Conservation (phyloP, 2,888 invertebrate species). For the Furcula furcula region DNA sequence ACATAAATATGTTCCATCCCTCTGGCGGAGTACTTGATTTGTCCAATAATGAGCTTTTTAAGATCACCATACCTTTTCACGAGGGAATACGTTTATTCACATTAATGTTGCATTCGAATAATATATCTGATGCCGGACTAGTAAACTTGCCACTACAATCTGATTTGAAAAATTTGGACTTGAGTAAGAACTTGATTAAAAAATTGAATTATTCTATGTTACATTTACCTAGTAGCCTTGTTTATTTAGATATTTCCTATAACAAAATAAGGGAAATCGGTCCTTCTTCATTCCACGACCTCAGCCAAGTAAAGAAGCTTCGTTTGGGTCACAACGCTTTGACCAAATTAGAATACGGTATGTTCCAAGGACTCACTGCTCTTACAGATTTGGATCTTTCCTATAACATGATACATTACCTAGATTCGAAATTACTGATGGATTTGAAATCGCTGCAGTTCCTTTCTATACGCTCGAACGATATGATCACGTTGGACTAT, state of each 20-base stretch:
- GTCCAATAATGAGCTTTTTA: slow-evolving; percentile 56
- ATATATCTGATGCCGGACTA: slow-evolving; percentile 45
- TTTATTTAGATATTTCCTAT: slow-evolving; percentile 48
- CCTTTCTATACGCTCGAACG: slow-evolving; percentile 54
- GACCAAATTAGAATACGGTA: slow-evolving; percentile 49
- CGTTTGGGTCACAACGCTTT: slow-evolving; percentile 52
- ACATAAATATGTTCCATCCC: slow-evolving; percentile 53
- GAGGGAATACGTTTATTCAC: slow-evolving; percentile 49
- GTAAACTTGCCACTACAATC: slow-evolving; percentile 49
- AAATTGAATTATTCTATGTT: slow-evolving; percentile 48
- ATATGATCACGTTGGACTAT: slow-evolving; percentile 45
- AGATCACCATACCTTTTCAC: slow-evolving; percentile 45
- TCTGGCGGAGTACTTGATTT: slow-evolving; percentile 63
- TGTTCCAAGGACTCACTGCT: slow-evolving; percentile 48
- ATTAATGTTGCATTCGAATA: slow-evolving; percentile 54
- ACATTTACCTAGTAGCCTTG: slow-evolving; percentile 45
- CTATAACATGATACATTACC: slow-evolving; percentile 43
- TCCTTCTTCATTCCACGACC: slow-evolving; percentile 51
- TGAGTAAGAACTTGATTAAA: slow-evolving; percentile 54
- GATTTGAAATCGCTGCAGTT: slow-evolving; percentile 52
- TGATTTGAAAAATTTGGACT: slow-evolving; percentile 46
- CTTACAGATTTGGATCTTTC: slow-evolving; percentile 47
- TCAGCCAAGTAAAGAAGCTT: slow-evolving; percentile 48
- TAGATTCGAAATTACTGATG: slow-evolving; percentile 59
- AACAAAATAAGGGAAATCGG: slow-evolving; percentile 50